Percentiles rank a stretch among this genome's conserved stretches.
Conservation (phyloP, 2,797 vertebrate species). For the Kryptolebias ocellatus region DNA sequence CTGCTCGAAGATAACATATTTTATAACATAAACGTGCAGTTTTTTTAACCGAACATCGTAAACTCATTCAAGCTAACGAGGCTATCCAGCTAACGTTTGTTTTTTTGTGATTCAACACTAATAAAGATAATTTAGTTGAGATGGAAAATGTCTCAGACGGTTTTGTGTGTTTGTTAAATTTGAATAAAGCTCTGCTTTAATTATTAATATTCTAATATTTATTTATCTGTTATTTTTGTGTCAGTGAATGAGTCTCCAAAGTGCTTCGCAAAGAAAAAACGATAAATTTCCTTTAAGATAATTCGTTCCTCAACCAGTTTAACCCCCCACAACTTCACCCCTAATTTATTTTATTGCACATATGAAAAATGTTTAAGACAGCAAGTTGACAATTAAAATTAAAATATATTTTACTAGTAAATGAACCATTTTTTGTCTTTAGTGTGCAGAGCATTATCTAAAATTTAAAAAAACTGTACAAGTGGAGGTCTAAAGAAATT, state of each 20-base stretch:
- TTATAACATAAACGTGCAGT: background rate
- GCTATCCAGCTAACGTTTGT: conserved; percentile 34
- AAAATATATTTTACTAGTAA: no score
- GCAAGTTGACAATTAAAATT: no score
- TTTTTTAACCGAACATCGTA: background rate
- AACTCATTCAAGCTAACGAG: conserved; percentile 17
- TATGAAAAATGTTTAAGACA: no score
- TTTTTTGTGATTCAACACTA: background rate
- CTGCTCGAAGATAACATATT: fast-evolving
- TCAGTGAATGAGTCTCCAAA: background rate
- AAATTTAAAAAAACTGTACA: no score
- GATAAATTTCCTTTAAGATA: no score
- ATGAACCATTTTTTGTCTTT: no score
- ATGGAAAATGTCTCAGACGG: no score
- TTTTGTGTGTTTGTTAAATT: background rate
- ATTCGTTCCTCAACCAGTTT: no score
- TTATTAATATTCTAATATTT: background rate
- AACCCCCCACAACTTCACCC: no score
- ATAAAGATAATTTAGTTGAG: background rate
- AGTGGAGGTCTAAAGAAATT: no score
- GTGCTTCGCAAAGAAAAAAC: background rate
- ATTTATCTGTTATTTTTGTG: background rate
- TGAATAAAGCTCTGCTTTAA: background rate
- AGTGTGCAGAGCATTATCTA: no score
- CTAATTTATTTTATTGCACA: no score